A percentile compares a stretch with the other conserved stretches of the same genome.
Conservation (phyloP, 2,888 invertebrate genomes). For the Eristalis arbustorum region DNA sequence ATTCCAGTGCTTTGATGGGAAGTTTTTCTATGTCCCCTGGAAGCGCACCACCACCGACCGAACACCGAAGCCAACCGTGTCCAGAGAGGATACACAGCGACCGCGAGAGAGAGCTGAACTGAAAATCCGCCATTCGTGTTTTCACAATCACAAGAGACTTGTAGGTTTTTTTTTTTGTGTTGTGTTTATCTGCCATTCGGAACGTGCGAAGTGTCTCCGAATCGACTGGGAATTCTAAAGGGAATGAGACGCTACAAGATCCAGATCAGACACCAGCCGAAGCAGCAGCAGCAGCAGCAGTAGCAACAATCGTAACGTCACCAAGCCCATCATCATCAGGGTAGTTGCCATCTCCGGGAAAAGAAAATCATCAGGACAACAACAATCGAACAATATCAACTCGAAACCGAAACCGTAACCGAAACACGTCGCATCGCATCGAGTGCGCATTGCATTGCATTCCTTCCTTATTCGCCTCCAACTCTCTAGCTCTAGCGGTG, state of each 20-base stretch:
- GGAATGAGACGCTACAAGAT: background rate
- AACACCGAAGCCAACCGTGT: conserved; percentile 54
- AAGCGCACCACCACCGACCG: conserved; percentile 57
- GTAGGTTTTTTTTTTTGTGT: conserved; percentile 59
- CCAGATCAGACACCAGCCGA: conserved; percentile 32
- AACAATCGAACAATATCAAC: background rate
- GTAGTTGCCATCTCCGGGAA: background rate
- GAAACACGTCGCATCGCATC: conserved; percentile 31
- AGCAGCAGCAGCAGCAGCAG: conserved; percentile 44
- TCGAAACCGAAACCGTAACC: background rate
- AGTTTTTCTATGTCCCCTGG: conserved; percentile 63
- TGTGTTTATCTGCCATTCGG: conserved; percentile 44
- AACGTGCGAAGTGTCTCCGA: conserved; percentile 8
- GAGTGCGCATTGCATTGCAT: conserved; percentile 65
- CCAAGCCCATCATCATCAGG: conserved; percentile 1
- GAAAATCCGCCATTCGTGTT: conserved; percentile 70
- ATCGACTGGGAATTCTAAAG: background rate
- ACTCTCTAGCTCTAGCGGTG: conserved; percentile 56
- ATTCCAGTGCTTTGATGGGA: conserved; percentile 41
- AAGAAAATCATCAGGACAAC: background rate
- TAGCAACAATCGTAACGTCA: conserved; percentile 16
- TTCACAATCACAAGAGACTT: conserved; percentile 57
- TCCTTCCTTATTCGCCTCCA: conserved; percentile 55
- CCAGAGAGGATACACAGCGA: conserved; percentile 61
- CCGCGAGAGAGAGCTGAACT: conserved; percentile 62